Base-by-base conservation (phyloP, 1,140 invertebrate species). In the Littorina saxatilis region DNA sequence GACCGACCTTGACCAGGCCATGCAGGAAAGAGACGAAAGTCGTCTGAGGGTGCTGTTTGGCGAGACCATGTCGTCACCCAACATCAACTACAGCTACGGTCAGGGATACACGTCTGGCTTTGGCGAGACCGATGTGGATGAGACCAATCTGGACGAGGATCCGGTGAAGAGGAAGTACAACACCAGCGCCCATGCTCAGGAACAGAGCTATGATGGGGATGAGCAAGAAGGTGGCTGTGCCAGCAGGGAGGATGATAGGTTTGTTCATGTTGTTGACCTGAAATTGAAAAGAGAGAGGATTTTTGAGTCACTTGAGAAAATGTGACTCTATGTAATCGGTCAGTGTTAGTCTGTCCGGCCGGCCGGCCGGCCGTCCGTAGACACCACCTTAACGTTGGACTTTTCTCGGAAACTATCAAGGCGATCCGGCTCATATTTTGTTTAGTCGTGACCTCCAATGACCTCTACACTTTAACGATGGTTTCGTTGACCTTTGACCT, bases 1-100 rank as follows among this genome's bases (percentile, higher is more conserved):
- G 23, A 88, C 86, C 20, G 87, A 87, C 73, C 80, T 88, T n/a
- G 87, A 88, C 81, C 78, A 88, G 80, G 88, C 88, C n/a, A 89
- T 89, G 85, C 84, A 83, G 63, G 83, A 90, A 58, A 79, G 81
- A 43, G 88, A 89, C 73, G 79, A 88, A 58, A 74, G 81, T 68
- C 87, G 85, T 39, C 72, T 88, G n/a, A 76, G 77, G 17, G 68
- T 83, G 11, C 52, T 83, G 11, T 85, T 85, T 70, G 81, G 79
- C 73, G 82, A 83, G 52, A 55, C 37, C 66, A 79, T 77, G 35
- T 32, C 23, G 35, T 5, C n/a, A 13, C 1, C 15, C 23, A 68
- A 50, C 20, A 9, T 77, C 37, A 78, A 37, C 66, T 27, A 52
- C 39, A 39, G 52, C 23, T 43, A 58, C 35, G 68, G 29, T 4